Evolutionary conservation across 2,888 invertebrate species (phyloP), one percentile per base, ranked within the genome.

Genomic region (Dioctria rufipes): DNA sequence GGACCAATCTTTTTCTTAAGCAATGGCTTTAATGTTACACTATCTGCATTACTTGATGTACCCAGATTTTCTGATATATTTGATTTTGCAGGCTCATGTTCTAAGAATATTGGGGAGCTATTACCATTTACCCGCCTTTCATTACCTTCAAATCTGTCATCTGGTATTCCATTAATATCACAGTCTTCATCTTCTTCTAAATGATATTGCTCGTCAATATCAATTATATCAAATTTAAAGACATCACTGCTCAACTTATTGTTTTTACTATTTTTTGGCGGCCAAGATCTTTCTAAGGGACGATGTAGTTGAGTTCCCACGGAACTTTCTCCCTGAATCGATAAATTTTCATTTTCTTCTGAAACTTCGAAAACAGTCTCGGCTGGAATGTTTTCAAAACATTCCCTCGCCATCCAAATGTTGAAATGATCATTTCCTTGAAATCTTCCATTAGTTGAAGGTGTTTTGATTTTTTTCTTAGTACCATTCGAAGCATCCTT

Each of bases 191-290:
- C 73, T 11, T 83, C 82, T 63, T 83, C 83, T 43, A 84, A 83
- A 84, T 90, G 90, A 85, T 90, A 90, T 83, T 91, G 91, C 86
- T 95, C 96, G 86, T 96, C 96, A 9, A 94, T 95, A 85, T 96
- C 96, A 82, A 96, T 93, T 81, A 96, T 92, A 88, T 96, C 96
- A 87, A 95, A 96, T 84, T 93, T 93, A 86, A 96, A 96, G 67
- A 94, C 93, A 87, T 95, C 95, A 87, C 95, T 95, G 25, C 92
- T 92, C 82, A 91, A 90, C 87, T 37, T 60, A 3, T 93, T 93
- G 81, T 93, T 89, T 63, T 80, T 81, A 65, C 92, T 92, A 84
- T 95, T 92, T 86, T 92, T 92, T 3, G 95, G 94, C 39, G 95
- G 95, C 86, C 91, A 90, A 0, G 92, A 93, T 83, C 95, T 90